Evolutionary conservation across 1,140 invertebrate species (phyloP), one percentile per base, ranked within the genome.

Genomic region (Odontomachus brunneus): DNA sequence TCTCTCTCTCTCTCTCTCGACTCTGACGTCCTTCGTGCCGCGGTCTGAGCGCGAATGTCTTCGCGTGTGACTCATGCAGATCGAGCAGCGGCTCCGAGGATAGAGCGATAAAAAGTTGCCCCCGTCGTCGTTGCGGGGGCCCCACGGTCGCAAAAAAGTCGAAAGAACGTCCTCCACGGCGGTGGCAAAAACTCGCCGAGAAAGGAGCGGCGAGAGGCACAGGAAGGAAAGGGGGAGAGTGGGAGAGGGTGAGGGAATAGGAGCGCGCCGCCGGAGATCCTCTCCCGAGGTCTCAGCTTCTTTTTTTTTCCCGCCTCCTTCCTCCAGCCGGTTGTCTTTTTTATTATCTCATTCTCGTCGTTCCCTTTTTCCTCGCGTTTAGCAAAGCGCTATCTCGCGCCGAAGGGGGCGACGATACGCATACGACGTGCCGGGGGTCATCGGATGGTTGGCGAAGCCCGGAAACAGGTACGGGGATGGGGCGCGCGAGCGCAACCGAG

Each of bases 351-450:
- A 48, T 87, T 83, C 55, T 44, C 24, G 59, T 48, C 49, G 38
- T n/a, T 85, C 63, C 82, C 74, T 87, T 19, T 51, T 29, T 62
- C 48, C 22, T 3, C 19, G 17, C 7, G 60, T n/a, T 48, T 59
- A 44, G 33, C 14, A 67, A n/a, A 14, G 14, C n/a, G 14, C 15
- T 44, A 55, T 55, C 62, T 83, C 26, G 51, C 48, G 29, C 26
- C 51, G 38, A 85, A 88, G 72, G 84, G n/a, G 81, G 62, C 78
- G 71, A 82, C 55, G 88, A 88, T 88, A 89, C 84, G 88, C 88
- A 86, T 88, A 44, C 38, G 38, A 44, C 9, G 82, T 81, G 66
- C 33, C 38, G 59, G 49, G 78, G 57, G 72, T 57, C 44, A 80
- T 80, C 74, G 38, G 65, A 44, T 44, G 33, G 66, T 33, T 29